phyloP scores from a whole-genome alignment of 1,140 invertebrate species.

The Babylonia areolata region DNA sequence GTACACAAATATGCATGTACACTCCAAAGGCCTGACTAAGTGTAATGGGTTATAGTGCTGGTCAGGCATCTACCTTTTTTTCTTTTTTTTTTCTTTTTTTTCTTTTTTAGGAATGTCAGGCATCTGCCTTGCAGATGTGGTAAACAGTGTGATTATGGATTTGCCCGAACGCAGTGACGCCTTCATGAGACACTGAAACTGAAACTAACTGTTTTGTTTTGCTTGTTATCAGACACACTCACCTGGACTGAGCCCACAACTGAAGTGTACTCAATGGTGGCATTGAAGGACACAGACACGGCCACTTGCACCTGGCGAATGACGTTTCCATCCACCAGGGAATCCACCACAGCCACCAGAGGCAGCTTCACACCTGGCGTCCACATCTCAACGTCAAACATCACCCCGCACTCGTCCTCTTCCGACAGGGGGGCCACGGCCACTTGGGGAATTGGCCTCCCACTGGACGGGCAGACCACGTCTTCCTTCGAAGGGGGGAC shows the following conservation, averaged over 20 bases:
- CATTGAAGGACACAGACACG: constrained; percentile 35
- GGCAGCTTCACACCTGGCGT: constrained; percentile 38
- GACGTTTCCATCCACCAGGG: constrained; percentile 55
- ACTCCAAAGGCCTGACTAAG: too few relatives aligned
- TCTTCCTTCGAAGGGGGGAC: neutral
- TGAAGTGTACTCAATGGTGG: constrained; percentile 26
- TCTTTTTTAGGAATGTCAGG: too few relatives aligned
- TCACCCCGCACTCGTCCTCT: constrained; percentile 35
- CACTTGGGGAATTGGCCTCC: constrained; percentile 40
- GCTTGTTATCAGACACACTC: constrained; percentile 26
- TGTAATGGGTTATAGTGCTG: too few relatives aligned
- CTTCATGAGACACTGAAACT: too few relatives aligned
- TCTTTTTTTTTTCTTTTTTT: too few relatives aligned
- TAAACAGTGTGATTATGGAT: too few relatives aligned
- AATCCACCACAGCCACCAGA: constrained; percentile 53
- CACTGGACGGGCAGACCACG: constrained; percentile 23
- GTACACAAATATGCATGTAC: too few relatives aligned
- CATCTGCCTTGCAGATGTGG: too few relatives aligned
- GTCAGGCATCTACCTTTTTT: too few relatives aligned
- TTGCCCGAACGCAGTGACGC: too few relatives aligned
- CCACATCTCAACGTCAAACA: constrained; percentile 42
- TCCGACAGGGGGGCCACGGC: neutral
- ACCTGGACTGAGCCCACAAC: constrained; percentile 40
- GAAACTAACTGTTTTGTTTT: too few relatives aligned
- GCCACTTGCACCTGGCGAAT: constrained; percentile 43